Evolutionary conservation across 1,140 invertebrate species (phyloP), one percentile per base, ranked within the genome.

Genomic region (Dinoponera quadriceps): DNA sequence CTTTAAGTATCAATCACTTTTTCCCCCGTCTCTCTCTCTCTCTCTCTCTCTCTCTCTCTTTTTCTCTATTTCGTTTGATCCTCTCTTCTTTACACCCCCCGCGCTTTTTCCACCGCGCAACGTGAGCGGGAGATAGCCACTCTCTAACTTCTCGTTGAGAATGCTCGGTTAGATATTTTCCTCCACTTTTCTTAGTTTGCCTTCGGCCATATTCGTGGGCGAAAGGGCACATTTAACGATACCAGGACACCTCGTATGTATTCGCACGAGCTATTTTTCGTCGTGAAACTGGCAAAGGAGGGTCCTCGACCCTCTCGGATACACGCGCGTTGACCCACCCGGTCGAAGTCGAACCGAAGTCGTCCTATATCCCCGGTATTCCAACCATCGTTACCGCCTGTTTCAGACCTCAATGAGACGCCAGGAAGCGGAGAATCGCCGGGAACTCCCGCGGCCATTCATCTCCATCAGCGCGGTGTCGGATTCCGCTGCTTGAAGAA

Each of bases 391-490:
- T 38, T 77, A 55, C 16, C 54, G 75, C 33, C 20, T n/a, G n/a
- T 68, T 68, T 38, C 51, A 33, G 51, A 71, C 38, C 38, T 80
- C 54, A 57, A 59, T 25, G 65, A 29, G 38, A 59, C 51, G 55
- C 14, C 65, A 51, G 75, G 33, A 71, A 80, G 38, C 13, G 44
- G 48, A 69, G 75, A 80, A 69, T 71, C 33, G 51, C 65, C 3
- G 75, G 22, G 18, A 18, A 13, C 49, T 25, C n/a, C 16, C 60
- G 60, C 44, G 14, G 44, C 75, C 51, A 80, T 80, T 80, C 66
- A 59, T 80, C 65, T 80, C 51, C 75, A 80, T 80, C 65, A 69
- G 0, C 33, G 22, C 33, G 65, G 49, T 65, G 44, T 80, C 33
- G 51, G 69, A 63, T 80, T 80, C 69, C 65, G 51, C 51, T n/a